Evolutionary conservation across 2,113 vertebrate species (phyloP).

Genomic region (Beaufortia kweichowensis): DNA sequence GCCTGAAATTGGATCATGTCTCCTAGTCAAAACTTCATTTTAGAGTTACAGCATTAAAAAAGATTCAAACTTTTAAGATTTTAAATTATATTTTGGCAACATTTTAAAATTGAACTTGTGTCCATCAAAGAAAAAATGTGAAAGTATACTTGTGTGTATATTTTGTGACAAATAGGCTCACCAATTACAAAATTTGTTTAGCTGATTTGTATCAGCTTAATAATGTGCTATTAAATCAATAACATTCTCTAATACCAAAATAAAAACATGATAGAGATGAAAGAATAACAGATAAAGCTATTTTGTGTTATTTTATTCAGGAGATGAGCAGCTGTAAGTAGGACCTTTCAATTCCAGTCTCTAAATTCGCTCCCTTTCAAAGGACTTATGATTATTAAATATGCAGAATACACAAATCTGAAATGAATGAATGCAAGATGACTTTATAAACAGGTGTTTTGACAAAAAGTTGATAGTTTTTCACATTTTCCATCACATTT

Average conservation of each 20-base stretch:
- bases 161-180: too few relatives aligned
- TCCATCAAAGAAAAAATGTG: not conserved
- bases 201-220: too few relatives aligned
- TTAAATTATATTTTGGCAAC: too few relatives aligned
- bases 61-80: not conserved
- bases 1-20: slow-evolving; percentile 21
- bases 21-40: not conserved
- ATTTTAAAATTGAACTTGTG: not conserved
- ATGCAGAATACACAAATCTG: not conserved
- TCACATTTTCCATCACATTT: not conserved
- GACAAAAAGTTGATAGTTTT: not conserved
- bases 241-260: too few relatives aligned
- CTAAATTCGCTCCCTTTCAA: slow-evolving; percentile 4
- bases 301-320: not conserved
- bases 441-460: slow-evolving; percentile 15
- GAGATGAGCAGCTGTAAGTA: not conserved
- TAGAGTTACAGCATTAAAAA: not conserved
- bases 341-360: not conserved
- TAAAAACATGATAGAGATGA: not conserved
- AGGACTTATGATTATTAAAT: too few relatives aligned
- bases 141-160: too few relatives aligned
- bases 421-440: not conserved
- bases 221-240: too few relatives aligned
- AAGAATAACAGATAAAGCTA: not conserved
- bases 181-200: too few relatives aligned